phyloP scores from a whole-genome alignment of 2,113 vertebrate genomes.

The Chlorocebus sabaeus region DNA sequence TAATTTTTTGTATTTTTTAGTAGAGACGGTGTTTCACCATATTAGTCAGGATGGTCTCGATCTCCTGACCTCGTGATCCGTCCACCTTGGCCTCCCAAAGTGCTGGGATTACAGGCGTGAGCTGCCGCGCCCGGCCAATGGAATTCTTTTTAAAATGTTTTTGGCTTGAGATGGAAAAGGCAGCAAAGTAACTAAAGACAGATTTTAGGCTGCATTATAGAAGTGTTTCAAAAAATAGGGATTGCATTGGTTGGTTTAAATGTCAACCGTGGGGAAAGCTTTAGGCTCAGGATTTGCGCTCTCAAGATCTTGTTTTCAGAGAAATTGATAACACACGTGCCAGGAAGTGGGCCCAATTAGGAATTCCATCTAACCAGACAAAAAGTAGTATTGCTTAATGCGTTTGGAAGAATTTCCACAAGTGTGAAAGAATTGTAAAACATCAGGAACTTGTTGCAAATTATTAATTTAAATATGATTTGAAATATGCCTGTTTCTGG shows the following conservation, averaged over 20 bases:
- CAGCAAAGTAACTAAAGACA: slow-evolving; percentile 88
- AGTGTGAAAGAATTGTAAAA: slow-evolving; percentile 90
- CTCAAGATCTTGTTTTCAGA: slow-evolving; percentile 92
- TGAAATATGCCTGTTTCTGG: neutral
- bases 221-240: slow-evolving; percentile 92
- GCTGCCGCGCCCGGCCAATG: too few relatives aligned
- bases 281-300: slow-evolving; percentile 89
- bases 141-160: too few relatives aligned
- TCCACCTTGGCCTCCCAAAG: too few relatives aligned
- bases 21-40: too few relatives aligned
- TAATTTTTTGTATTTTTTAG: too few relatives aligned
- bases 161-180: slow-evolving; percentile 79
- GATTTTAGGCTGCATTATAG: slow-evolving; percentile 88
- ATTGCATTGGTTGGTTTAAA: slow-evolving; percentile 91
- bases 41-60: too few relatives aligned
- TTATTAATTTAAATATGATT: slow-evolving; percentile 48
- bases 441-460: slow-evolving; percentile 84
- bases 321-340: slow-evolving; percentile 86
- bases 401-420: slow-evolving; percentile 91
- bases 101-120: too few relatives aligned
- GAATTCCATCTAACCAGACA: slow-evolving; percentile 89
- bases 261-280: slow-evolving; percentile 92
- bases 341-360: slow-evolving; percentile 78
- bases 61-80: too few relatives aligned
- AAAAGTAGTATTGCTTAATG: slow-evolving; percentile 91